Conservation (phyloP, 2,888 invertebrate species). For the Pycnomerus fuliginosus region DNA sequence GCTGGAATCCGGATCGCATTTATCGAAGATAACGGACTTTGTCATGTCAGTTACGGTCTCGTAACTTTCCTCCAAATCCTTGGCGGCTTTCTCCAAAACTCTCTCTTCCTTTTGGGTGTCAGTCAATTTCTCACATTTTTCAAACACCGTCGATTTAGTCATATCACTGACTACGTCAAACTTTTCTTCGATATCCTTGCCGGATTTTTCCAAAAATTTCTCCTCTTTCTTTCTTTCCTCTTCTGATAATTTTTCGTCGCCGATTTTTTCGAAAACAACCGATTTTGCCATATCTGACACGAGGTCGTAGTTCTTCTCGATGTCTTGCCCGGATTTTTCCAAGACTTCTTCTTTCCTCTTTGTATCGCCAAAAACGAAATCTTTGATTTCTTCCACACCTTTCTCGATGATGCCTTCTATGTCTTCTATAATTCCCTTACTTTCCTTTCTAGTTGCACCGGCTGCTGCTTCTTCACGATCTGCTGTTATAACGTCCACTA, state of each 20-base stretch:
- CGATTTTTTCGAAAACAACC: conserved; percentile 26
- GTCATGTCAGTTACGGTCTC: conserved; percentile 11
- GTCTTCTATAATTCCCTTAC: conserved; percentile 1
- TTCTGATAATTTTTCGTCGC: conserved; percentile 18
- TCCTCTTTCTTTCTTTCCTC: conserved; percentile 13
- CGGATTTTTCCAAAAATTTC: conserved; percentile 18
- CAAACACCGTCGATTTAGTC: conserved; percentile 16
- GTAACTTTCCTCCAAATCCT: conserved; percentile 4
- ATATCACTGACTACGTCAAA: conserved; percentile 21
- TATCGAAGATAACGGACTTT: conserved; percentile 10
- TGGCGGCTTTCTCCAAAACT: conserved; percentile 2
- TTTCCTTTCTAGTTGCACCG: background rate
- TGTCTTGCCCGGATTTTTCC: conserved; percentile 22
- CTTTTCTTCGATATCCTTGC: conserved; percentile 29
- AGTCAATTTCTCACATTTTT: conserved; percentile 14
- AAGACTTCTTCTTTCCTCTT: conserved; percentile 30
- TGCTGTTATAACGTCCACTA: conserved; percentile 11
- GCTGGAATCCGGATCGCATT: background rate
- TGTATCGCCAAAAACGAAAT: conserved; percentile 12
- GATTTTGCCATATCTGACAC: conserved; percentile 27
- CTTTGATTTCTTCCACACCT: conserved; percentile 16
- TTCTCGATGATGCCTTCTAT: conserved; percentile 13
- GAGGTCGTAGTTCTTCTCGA: conserved; percentile 24
- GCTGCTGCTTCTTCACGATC: conserved; percentile 1
- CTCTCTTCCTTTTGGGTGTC: conserved; percentile 13